phyloP scores from a whole-genome alignment of 2,113 vertebrate species.

The Amblyopsis rosae region DNA sequence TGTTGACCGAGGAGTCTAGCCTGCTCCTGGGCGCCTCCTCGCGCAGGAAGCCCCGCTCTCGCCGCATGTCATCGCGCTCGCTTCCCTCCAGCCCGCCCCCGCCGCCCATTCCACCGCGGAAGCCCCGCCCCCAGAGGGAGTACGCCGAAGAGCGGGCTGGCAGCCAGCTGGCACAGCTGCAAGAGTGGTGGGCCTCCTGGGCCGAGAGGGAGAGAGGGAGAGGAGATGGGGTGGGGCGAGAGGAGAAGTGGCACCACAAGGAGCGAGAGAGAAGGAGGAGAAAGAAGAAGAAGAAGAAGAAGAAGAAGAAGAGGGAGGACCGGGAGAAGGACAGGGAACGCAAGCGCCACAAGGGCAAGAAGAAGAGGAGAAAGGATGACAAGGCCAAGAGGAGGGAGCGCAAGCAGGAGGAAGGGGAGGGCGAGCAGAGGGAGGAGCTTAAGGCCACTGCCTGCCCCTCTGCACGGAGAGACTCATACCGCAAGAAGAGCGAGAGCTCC shows the following conservation, averaged over 20 bases:
- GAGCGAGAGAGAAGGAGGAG: slow-evolving; percentile 74
- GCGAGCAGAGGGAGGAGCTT: slow-evolving; percentile 68
- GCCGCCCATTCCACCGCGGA: slow-evolving; percentile 78
- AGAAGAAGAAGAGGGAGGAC: slow-evolving; percentile 76
- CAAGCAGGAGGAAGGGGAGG: slow-evolving; percentile 66
- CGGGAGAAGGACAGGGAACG: slow-evolving; percentile 73
- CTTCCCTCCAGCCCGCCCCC: slow-evolving; percentile 78
- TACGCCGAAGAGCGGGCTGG: slow-evolving; percentile 62
- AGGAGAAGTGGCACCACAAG: slow-evolving; percentile 74
- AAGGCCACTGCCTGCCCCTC: slow-evolving; percentile 70
- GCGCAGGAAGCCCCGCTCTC: slow-evolving; percentile 67
- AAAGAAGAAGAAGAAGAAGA: slow-evolving; percentile 76
- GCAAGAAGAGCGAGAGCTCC: slow-evolving; percentile 76
- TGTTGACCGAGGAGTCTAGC: slow-evolving; percentile 79
- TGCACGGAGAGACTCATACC: slow-evolving; percentile 69
- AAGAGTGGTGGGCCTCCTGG: slow-evolving; percentile 82
- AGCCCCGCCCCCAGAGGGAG: slow-evolving; percentile 66
- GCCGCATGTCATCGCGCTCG: slow-evolving; percentile 75
- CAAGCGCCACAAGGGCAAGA: slow-evolving; percentile 77
- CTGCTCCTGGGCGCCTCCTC: slow-evolving; percentile 67
- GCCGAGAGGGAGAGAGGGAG: slow-evolving; percentile 67
- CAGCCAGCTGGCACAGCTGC: slow-evolving; percentile 76
- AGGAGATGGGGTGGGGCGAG: slow-evolving; percentile 40
- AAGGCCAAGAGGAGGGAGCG: slow-evolving; percentile 65
- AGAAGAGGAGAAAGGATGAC: slow-evolving; percentile 76